phyloP scores from a whole-genome alignment of 2,797 vertebrate species.

The Chaetodon trifasciatus region DNA sequence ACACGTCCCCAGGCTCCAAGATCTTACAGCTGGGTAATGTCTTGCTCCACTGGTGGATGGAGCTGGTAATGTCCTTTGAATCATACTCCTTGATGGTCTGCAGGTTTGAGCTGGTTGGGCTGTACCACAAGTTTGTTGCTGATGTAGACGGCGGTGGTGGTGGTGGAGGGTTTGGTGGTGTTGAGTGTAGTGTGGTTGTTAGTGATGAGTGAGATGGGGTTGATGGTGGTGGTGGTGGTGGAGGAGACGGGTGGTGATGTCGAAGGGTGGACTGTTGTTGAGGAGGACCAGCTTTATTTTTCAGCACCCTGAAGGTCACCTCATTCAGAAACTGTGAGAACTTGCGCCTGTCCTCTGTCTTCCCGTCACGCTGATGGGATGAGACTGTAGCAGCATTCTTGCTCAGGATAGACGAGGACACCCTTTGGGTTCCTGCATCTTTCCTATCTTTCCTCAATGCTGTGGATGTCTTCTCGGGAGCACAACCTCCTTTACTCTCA shows the following conservation, averaged over 20 bases:
- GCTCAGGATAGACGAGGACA: constrained; percentile 61
- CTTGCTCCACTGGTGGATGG: constrained; percentile 80
- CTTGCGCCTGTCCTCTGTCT: constrained; percentile 86
- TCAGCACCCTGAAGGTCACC: constrained; percentile 89
- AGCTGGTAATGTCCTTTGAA: constrained; percentile 64
- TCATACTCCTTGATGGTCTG: constrained; percentile 71
- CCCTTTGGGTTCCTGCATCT: constrained; percentile 68
- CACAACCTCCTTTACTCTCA: constrained; percentile 50
- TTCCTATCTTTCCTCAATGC: constrained; percentile 72
- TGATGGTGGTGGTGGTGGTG: constrained; percentile 27
- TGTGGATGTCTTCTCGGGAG: constrained; percentile 29
- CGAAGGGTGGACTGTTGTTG: constrained; percentile 79
- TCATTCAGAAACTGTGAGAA: constrained; percentile 96
- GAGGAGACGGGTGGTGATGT: constrained; percentile 55
- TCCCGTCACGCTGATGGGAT: constrained; percentile 73
- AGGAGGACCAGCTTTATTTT: constrained; percentile 80
- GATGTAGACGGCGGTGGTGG: constrained; percentile 14
- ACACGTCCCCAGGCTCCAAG: constrained; percentile 81
- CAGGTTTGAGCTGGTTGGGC: constrained; percentile 68
- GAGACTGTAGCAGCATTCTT: constrained; percentile 68
- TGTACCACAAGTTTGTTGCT: constrained; percentile 64
- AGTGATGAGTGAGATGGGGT: constrained; percentile 34
- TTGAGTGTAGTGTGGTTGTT: constrained; percentile 26
- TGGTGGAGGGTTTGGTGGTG: constrained; percentile 26
- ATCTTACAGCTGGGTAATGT: constrained; percentile 85